These are phyloP conservation scores for Tautogolabrus adspersus DNA, from an alignment of 2,113 vertebrate genomes.

Conservation along the genomic window DNA sequence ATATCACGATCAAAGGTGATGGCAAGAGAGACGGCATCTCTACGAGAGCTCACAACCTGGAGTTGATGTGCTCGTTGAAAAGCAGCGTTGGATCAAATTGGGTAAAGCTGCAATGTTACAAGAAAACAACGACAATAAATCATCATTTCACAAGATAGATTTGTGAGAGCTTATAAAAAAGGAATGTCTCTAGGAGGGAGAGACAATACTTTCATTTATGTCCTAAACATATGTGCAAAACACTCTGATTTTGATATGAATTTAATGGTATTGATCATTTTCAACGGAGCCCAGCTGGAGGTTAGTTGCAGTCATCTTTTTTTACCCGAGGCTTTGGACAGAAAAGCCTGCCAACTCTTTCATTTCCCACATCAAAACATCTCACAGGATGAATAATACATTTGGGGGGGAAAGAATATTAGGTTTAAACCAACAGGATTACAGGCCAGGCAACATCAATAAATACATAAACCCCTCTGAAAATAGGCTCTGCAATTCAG, in stretches of 20 bases:
- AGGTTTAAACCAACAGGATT: conserved; percentile 52
- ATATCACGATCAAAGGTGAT: conserved; percentile 82
- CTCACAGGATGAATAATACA: conserved; percentile 63
- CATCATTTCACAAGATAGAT: conserved; percentile 1
- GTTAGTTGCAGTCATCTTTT: conserved; percentile 49
- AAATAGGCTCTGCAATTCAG: conserved; percentile 10
- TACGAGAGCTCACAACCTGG: conserved; percentile 61
- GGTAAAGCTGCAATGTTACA: conserved; percentile 23
- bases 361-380: conserved; percentile 68
- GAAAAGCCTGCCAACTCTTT: conserved; percentile 60
- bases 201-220: neutral
- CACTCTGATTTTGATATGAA: conserved; percentile 42
- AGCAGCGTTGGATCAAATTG: conserved; percentile 13
- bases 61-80: conserved; percentile 64
- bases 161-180: neutral
- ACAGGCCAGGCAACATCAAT: conserved; percentile 33
- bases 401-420: conserved; percentile 48
- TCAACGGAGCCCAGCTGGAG: conserved; percentile 49
- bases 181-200: neutral
- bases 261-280: conserved; percentile 57
- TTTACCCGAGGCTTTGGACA: conserved; percentile 56
- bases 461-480: conserved; percentile 18
- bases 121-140: conserved; percentile 19
- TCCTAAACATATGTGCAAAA: conserved; percentile 4
- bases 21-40: conserved; percentile 65